Evolutionary conservation across 2,797 vertebrate species (phyloP).

Genomic region (Tarsius wallacei): DNA sequence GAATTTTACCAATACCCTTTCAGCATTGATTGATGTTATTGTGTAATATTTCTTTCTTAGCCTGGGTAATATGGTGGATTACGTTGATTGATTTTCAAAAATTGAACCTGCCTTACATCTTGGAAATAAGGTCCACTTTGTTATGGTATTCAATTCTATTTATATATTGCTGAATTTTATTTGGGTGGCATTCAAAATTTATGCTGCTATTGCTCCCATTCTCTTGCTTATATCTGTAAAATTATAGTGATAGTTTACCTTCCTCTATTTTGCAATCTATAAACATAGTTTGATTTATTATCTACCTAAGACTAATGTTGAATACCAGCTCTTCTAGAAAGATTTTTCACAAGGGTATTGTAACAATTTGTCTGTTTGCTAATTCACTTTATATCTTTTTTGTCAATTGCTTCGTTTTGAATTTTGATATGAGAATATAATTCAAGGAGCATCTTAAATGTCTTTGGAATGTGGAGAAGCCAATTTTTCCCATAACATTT

Average conservation of each 20-base stretch:
- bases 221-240: not conserved
- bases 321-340: not conserved
- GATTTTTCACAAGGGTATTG: not conserved
- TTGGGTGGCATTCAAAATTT: not conserved
- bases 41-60: not conserved
- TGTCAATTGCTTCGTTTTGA: not conserved
- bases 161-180: not conserved
- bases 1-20: not conserved
- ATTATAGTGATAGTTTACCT: not conserved
- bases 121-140: not conserved
- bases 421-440: not conserved
- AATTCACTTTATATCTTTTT: not conserved
- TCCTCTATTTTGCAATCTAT: not conserved
- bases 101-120: not conserved
- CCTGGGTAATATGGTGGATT: not conserved
- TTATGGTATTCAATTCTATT: not conserved
- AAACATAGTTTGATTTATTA: not conserved
- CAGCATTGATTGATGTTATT: not conserved
- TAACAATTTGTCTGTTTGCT: not conserved
- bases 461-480: not conserved
- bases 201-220: not conserved
- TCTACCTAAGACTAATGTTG: not conserved
- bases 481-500: not conserved
- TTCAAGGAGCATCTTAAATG: not conserved
- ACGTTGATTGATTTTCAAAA: not conserved